phyloP scores from a whole-genome alignment of 2,888 invertebrate genomes.

The Biston betularia region DNA sequence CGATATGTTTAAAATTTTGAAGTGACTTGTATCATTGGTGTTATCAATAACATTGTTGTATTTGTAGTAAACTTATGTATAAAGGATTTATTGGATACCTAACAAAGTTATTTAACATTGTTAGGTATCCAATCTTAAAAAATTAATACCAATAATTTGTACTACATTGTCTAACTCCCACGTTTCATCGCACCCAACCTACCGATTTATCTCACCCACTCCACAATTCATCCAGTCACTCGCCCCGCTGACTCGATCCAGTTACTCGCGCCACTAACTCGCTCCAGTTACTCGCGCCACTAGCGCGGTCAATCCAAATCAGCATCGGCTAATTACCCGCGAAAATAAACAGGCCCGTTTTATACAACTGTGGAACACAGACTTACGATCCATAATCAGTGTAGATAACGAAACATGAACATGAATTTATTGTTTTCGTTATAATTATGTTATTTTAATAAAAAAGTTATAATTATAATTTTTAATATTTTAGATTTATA shows the following conservation, averaged over 20 bases:
- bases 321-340: constrained; percentile 40
- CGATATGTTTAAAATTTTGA: too few relatives aligned
- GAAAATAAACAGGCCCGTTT: constrained; percentile 41
- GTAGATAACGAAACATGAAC: too few relatives aligned
- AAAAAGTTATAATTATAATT: too few relatives aligned
- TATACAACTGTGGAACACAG: constrained; percentile 23
- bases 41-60: too few relatives aligned
- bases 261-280: constrained; percentile 25
- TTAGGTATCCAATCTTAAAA: not conserved
- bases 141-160: not conserved
- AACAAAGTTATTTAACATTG: too few relatives aligned
- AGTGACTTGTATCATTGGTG: too few relatives aligned
- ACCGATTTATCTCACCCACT: constrained; percentile 17
- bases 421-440: too few relatives aligned
- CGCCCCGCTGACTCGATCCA: constrained; percentile 25
- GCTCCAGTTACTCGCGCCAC: constrained; percentile 18
- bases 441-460: too few relatives aligned
- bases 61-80: too few relatives aligned
- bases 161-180: constrained; percentile 10
- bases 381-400: not conserved
- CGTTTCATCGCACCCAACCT: constrained; percentile 11
- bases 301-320: constrained; percentile 35
- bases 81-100: too few relatives aligned
- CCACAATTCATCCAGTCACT: constrained; percentile 10
- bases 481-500: too few relatives aligned